Percentiles rank a stretch among this genome's conserved stretches.
Evolutionary conservation across 2,888 invertebrate species (phyloP).

Genomic region (Unio pictorum): DNA sequence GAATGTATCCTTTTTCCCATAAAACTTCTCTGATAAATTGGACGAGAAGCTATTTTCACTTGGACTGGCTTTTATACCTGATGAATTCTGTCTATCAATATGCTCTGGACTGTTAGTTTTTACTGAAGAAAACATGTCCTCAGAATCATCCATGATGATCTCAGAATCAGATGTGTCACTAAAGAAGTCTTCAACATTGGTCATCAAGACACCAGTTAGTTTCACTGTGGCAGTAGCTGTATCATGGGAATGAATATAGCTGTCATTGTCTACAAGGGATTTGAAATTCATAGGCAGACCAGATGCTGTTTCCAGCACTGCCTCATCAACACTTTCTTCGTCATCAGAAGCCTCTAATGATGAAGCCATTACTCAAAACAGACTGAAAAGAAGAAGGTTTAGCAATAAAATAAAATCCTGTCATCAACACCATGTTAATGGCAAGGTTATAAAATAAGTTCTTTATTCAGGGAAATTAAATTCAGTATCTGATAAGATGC

Average conservation of each 20-base stretch:
- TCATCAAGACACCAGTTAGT: conserved; percentile 30
- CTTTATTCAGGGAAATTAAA: no score
- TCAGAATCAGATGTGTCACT: conserved; percentile 34
- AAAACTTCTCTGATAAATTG: background rate
- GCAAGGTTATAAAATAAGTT: no score
- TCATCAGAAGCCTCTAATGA: conserved; percentile 28
- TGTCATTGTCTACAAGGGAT: background rate
- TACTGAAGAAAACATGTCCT: background rate
- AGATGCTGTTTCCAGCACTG: conserved; percentile 29
- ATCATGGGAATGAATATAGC: conserved; percentile 11
- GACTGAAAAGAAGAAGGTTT: no score
- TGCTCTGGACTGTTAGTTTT: conserved; percentile 1
- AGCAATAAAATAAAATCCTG: no score
- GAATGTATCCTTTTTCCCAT: conserved; percentile 6
- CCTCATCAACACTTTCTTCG: conserved; percentile 30
- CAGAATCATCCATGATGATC: conserved; percentile 15
- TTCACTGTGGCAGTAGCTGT: conserved; percentile 35
- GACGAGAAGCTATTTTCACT: no score
- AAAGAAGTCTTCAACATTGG: conserved; percentile 21
- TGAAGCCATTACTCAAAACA: conserved; percentile 5
- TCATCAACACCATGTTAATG: no score
- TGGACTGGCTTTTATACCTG: no score
- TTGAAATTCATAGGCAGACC: conserved; percentile 22
- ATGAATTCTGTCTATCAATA: conserved; percentile 1
- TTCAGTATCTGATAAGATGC: no score